These are phyloP conservation scores for Drepanosiphum platanoidis DNA, from an alignment of 2,888 invertebrate species.

Conservation along the genomic window DNA sequence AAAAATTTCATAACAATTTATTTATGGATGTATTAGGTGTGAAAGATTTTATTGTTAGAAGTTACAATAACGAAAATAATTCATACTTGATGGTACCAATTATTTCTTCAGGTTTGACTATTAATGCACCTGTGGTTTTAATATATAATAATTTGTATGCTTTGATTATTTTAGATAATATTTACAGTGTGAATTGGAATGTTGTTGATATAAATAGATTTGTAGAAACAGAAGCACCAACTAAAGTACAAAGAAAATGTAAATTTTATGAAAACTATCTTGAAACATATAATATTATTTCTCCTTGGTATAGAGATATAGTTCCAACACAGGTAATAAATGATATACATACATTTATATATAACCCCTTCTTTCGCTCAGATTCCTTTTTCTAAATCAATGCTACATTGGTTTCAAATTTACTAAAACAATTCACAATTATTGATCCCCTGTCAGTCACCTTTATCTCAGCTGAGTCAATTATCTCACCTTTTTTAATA, in stretches of 20 bases:
- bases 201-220: slow-evolving; percentile 23
- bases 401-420: no score
- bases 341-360: no score
- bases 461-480: no score
- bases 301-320: slow-evolving; percentile 68
- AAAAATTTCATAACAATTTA: slow-evolving; percentile 62
- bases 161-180: slow-evolving; percentile 37
- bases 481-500: no score
- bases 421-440: no score
- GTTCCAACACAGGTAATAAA: slow-evolving; percentile 58
- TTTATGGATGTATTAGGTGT: slow-evolving; percentile 68
- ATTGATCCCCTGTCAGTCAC: no score
- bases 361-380: no score
- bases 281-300: slow-evolving; percentile 6
- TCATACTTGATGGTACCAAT: slow-evolving; percentile 68
- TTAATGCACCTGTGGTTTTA: no score
- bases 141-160: no score
- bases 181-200: slow-evolving; percentile 39
- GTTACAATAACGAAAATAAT: slow-evolving; percentile 19
- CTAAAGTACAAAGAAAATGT: slow-evolving; percentile 31
- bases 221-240: slow-evolving; percentile 38
- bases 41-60: slow-evolving; percentile 66
- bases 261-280: slow-evolving; percentile 57
- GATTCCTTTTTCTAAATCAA: no score
- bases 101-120: slow-evolving; percentile 65